Evolutionary conservation across 1,140 invertebrate genomes (phyloP).

Genomic region (Nomia melanderi): DNA sequence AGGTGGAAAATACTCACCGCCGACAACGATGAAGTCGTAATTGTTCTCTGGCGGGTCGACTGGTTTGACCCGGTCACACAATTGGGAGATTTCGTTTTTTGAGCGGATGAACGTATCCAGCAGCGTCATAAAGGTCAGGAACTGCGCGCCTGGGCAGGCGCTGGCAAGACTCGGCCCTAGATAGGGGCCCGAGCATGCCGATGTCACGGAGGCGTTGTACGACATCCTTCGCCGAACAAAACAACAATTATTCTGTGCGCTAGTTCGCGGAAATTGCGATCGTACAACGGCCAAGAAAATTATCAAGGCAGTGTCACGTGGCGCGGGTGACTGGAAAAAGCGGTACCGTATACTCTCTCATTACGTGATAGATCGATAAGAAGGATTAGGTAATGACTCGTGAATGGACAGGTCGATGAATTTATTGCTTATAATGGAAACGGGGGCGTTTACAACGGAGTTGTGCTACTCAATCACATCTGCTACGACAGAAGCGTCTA

Average conservation of each 20-base stretch:
- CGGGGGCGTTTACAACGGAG: too few species aligned
- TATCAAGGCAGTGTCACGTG: too few species aligned
- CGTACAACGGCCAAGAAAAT: not conserved
- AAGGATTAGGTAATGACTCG: slow-evolving; percentile 12
- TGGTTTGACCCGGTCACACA: slow-evolving; percentile 79
- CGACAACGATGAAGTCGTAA: slow-evolving; percentile 83
- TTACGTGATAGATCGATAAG: not conserved
- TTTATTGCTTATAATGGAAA: too few species aligned
- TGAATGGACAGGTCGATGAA: not conserved
- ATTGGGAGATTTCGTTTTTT: slow-evolving; percentile 79
- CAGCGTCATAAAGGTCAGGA: slow-evolving; percentile 82
- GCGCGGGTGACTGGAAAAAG: too few species aligned
- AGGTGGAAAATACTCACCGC: slow-evolving; percentile 75
- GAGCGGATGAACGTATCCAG: slow-evolving; percentile 81
- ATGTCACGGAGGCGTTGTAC: slow-evolving; percentile 60
- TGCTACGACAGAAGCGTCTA: too few species aligned
- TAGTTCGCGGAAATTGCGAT: not conserved
- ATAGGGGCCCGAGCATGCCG: slow-evolving; percentile 66
- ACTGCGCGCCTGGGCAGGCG: slow-evolving; percentile 80
- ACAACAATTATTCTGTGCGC: not conserved
- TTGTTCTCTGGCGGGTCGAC: slow-evolving; percentile 72
- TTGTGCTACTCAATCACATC: too few species aligned
- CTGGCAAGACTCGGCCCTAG: slow-evolving; percentile 80
- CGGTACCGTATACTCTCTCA: not conserved
- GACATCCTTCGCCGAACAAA: slow-evolving; percentile 69